phyloP scores from a whole-genome alignment of 2,888 invertebrate genomes.

The Tipula helvola region DNA sequence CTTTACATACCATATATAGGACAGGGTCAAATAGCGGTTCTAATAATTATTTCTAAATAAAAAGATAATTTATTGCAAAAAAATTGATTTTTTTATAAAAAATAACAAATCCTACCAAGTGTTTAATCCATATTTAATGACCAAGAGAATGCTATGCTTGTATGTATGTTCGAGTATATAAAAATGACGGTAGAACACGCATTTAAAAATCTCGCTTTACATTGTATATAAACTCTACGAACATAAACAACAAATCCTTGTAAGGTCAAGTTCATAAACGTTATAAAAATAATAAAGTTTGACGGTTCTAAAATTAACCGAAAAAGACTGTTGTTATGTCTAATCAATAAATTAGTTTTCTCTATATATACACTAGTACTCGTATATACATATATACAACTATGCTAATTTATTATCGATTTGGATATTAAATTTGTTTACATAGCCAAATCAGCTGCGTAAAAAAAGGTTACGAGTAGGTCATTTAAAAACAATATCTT shows the following conservation, averaged over 20 bases:
- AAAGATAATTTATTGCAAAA: neutral
- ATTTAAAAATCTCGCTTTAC: neutral
- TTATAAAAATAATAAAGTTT: neutral
- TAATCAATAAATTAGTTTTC: neutral
- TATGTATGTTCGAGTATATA: neutral
- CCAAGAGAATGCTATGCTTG: neutral
- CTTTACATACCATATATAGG: neutral
- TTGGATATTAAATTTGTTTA: too few species aligned
- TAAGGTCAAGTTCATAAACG: neutral
- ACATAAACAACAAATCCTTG: neutral
- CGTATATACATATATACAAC: neutral
- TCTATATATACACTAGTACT: neutral
- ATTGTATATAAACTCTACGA: neutral
- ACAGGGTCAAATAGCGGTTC: constrained; percentile 4
- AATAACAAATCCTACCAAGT: neutral
- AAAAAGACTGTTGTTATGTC: neutral
- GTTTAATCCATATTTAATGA: neutral
- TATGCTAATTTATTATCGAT: neutral
- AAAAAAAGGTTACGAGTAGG: too few species aligned
- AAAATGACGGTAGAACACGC: neutral
- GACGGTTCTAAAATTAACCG: neutral
- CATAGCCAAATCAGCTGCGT: too few species aligned
- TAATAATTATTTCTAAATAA: neutral
- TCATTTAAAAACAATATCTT: too few species aligned
- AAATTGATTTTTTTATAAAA: neutral